Percentiles rank a stretch among this genome's conserved stretches.
These are phyloP conservation scores for Musca domestica DNA, from an alignment of 1,140 invertebrate species.

Conservation along the genomic window DNA sequence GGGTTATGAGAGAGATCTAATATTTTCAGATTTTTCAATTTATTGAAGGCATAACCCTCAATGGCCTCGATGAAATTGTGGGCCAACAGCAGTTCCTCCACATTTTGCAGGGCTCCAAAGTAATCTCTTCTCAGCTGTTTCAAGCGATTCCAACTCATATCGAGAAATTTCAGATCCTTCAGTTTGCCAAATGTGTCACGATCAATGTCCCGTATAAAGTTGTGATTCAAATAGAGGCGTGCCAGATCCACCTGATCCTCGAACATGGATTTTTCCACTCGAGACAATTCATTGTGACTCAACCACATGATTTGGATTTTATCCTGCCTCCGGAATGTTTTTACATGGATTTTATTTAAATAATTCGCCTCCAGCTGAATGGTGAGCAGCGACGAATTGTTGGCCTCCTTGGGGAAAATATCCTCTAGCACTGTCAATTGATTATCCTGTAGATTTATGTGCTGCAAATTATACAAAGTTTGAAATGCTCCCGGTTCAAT, in stretches of 20 bases:
- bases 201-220: constrained; percentile 76
- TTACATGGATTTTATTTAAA: constrained; percentile 72
- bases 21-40: constrained; percentile 61
- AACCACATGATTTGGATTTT: constrained; percentile 85
- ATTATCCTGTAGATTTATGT: constrained; percentile 85
- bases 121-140: constrained; percentile 64
- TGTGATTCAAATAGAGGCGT: constrained; percentile 79
- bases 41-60: constrained; percentile 62
- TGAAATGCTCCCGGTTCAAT: constrained; percentile 82
- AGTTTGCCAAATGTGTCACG: constrained; percentile 74
- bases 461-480: constrained; percentile 78
- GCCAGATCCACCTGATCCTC: constrained; percentile 72
- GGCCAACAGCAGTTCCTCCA: constrained; percentile 68
- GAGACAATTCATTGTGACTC: constrained; percentile 75
- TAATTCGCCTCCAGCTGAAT: constrained; percentile 84
- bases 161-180: constrained; percentile 72
- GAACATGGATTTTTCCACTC: constrained; percentile 70
- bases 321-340: constrained; percentile 73
- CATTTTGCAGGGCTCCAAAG: constrained; percentile 61
- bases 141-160: constrained; percentile 74
- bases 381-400: constrained; percentile 68
- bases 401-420: constrained; percentile 67
- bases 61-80: constrained; percentile 64
- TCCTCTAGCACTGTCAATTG: constrained; percentile 73
- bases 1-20: constrained; percentile 69